A percentile compares a stretch with the other conserved stretches of the same genome.
Evolutionary conservation across 2,797 vertebrate species (phyloP).

Genomic region (Serranus cabrilla): DNA sequence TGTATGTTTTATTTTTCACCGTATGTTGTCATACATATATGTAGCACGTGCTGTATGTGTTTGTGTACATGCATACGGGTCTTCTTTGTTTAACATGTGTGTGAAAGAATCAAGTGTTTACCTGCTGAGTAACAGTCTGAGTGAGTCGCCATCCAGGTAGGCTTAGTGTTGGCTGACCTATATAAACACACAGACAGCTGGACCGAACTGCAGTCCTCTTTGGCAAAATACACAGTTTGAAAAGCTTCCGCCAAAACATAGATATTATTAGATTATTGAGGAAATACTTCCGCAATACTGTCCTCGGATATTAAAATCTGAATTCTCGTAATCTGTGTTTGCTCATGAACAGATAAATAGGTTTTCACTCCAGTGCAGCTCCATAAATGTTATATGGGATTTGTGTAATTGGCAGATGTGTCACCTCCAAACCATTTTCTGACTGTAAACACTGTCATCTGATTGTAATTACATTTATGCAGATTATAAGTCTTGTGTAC

Average conservation of each 20-base stretch:
- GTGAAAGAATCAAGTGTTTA: slow-evolving; percentile 44
- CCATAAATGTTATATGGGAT: background rate
- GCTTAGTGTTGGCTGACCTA: slow-evolving; percentile 73
- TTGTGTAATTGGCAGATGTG: slow-evolving; percentile 10
- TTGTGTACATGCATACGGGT: background rate
- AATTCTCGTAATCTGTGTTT: slow-evolving; percentile 52
- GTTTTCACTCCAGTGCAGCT: slow-evolving; percentile 20
- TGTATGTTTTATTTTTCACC: background rate
- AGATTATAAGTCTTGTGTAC: background rate
- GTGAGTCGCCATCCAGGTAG: slow-evolving; percentile 67
- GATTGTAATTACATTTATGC: background rate
- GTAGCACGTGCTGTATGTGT: background rate
- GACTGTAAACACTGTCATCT: slow-evolving; percentile 11
- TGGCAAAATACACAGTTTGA: slow-evolving; percentile 27
- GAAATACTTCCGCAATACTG: slow-evolving; percentile 25
- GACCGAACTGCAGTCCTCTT: slow-evolving; percentile 28
- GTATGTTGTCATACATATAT: background rate
- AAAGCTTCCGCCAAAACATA: slow-evolving; percentile 23
- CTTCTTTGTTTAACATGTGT: background rate
- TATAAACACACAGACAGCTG: slow-evolving; percentile 68
- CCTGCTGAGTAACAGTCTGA: slow-evolving; percentile 65
- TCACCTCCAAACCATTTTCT: background rate
- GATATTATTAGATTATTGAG: slow-evolving; percentile 17
- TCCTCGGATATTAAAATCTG: slow-evolving; percentile 47
- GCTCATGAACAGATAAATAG: slow-evolving; percentile 43